Evolutionary conservation across 1,140 invertebrate genomes (phyloP).

Genomic region (Bradysia coprophila): DNA sequence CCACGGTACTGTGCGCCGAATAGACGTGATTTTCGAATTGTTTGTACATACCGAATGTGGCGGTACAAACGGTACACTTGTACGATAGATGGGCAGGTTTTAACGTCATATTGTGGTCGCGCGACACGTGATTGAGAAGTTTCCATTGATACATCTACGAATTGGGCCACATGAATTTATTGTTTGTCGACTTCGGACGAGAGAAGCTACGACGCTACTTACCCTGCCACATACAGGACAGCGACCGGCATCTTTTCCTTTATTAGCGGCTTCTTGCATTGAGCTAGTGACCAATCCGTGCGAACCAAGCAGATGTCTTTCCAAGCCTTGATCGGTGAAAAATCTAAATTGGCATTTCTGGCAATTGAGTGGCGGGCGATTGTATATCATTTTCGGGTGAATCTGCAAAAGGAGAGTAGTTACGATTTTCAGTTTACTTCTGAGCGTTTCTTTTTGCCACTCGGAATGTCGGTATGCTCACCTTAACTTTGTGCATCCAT

Average conservation of each 20-base stretch:
- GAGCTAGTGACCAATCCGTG: conserved; percentile 88
- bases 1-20: conserved; percentile 72
- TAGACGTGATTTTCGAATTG: conserved; percentile 90
- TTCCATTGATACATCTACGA: conserved; percentile 82
- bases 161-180: conserved; percentile 3
- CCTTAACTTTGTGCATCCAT: conserved; percentile 88
- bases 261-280: conserved; percentile 90
- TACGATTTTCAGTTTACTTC: no score
- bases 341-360: conserved; percentile 84
- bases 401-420: conserved; percentile 31
- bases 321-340: conserved; percentile 61
- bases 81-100: conserved; percentile 85
- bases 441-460: no score
- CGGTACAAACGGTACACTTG: conserved; percentile 87
- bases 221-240: conserved; percentile 86
- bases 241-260: conserved; percentile 80
- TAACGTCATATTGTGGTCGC: conserved; percentile 76
- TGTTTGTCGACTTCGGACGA: not conserved
- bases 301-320: conserved; percentile 80
- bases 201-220: conserved; percentile 15
- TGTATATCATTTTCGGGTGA: conserved; percentile 91
- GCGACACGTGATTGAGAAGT: conserved; percentile 71
- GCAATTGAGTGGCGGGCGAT: conserved; percentile 83
- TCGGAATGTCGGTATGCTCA: no score
- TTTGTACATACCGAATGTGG: conserved; percentile 88